These are phyloP conservation scores for Danio aesculapii DNA, from an alignment of 2,797 vertebrate species.

Conservation along the genomic window DNA sequence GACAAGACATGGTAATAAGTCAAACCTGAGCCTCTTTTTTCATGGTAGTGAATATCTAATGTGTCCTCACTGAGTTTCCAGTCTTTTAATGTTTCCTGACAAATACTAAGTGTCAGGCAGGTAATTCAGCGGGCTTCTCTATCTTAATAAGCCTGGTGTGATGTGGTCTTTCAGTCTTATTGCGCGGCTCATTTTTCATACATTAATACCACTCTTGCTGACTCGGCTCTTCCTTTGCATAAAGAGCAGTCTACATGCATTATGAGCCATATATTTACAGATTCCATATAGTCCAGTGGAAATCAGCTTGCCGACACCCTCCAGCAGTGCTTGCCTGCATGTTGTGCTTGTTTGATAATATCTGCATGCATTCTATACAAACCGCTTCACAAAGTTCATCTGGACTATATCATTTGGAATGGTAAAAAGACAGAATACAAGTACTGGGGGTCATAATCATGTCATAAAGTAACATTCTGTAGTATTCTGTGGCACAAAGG, in stretches of 20 bases:
- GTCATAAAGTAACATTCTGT: background rate
- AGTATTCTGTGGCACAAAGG: too few species aligned
- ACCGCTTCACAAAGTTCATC: background rate
- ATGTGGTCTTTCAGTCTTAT: conserved; percentile 81
- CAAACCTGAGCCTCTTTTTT: conserved; percentile 30
- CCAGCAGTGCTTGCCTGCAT: conserved; percentile 9
- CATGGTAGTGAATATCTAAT: conserved; percentile 35
- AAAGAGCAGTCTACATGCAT: conserved; percentile 81
- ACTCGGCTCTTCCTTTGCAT: conserved; percentile 80
- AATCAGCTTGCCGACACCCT: conserved; percentile 43
- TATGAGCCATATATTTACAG: conserved; percentile 82
- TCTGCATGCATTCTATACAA: conserved; percentile 14
- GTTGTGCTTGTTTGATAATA: conserved; percentile 12
- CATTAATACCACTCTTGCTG: conserved; percentile 84
- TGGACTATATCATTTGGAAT: background rate
- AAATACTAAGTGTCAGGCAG: conserved; percentile 55
- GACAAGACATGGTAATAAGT: conserved; percentile 37
- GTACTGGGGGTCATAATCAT: too few species aligned
- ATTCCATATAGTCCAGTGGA: conserved; percentile 73
- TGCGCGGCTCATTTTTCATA: conserved; percentile 82
- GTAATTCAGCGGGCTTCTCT: conserved; percentile 78
- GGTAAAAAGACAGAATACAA: background rate
- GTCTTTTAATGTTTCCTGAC: conserved; percentile 54
- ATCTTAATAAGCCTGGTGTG: conserved; percentile 82
- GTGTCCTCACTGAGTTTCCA: conserved; percentile 45